Percentiles rank a stretch among this genome's conserved stretches.
Conservation (phyloP, 2,888 invertebrate genomes). For the Stenodera caucasica region DNA sequence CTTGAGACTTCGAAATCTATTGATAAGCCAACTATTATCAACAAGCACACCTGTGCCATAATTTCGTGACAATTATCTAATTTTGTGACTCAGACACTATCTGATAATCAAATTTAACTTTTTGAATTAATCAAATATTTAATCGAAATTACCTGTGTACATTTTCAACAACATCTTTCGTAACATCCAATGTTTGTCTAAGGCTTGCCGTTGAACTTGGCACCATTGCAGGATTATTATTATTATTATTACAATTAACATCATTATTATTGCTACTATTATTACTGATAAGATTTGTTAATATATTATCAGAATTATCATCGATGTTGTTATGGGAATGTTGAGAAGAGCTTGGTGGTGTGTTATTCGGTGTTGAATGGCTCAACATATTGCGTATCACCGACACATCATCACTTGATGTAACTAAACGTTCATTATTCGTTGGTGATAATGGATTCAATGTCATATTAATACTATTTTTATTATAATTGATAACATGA, state of each 20-base stretch:
- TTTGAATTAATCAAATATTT: no score
- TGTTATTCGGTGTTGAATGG: constrained; percentile 27
- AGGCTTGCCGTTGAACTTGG: constrained; percentile 17
- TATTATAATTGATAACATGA: constrained; percentile 27
- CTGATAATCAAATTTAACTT: no score
- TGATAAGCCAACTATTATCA: no score
- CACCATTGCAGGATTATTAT: constrained; percentile 42
- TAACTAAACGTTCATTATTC: constrained; percentile 41
- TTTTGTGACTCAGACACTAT: no score
- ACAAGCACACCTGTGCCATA: no score
- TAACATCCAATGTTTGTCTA: constrained; percentile 52
- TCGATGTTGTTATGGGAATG: neutral
- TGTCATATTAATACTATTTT: constrained; percentile 31
- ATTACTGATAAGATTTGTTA: constrained; percentile 40
- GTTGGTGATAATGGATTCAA: constrained; percentile 36
- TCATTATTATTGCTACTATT: constrained; percentile 45
- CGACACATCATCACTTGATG: constrained; percentile 47
- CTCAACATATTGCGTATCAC: constrained; percentile 51
- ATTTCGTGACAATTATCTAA: no score
- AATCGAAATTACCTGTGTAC: constrained; percentile 62
- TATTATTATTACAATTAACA: constrained; percentile 30
- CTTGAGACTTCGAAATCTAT: no score
- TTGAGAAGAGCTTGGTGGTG: neutral
- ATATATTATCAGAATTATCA: constrained; percentile 14
- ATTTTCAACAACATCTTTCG: constrained; percentile 68